phyloP scores from a whole-genome alignment of 2,888 invertebrate species.

The Schrankia costaestrigalis region DNA sequence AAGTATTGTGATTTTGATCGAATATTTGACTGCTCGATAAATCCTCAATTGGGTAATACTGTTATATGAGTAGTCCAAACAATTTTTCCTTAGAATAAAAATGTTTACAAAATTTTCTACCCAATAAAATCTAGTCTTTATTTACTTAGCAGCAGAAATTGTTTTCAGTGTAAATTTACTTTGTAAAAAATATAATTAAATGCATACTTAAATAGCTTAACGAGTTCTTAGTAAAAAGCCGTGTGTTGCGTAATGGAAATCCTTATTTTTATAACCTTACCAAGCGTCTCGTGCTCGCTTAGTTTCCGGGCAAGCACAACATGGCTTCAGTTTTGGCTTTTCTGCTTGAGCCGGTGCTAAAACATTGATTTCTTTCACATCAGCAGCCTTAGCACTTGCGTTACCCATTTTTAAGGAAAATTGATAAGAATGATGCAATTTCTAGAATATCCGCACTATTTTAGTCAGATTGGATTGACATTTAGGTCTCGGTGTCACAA shows the following conservation, averaged over 20 bases:
- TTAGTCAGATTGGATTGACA: too few species aligned
- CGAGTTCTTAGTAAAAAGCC: conserved; percentile 9
- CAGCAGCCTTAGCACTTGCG: conserved; percentile 68
- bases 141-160: too few species aligned
- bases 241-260: conserved; percentile 78
- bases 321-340: conserved; percentile 93
- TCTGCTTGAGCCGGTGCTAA: conserved; percentile 62
- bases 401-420: conserved; percentile 54
- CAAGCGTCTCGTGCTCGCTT: conserved; percentile 94
- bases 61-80: background rate
- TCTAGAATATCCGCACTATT: conserved; percentile 9
- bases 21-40: too few species aligned
- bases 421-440: conserved; percentile 8
- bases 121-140: too few species aligned
- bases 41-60: background rate
- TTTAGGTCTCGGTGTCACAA: too few species aligned
- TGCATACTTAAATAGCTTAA: too few species aligned
- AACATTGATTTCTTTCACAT: conserved; percentile 52
- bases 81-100: too few species aligned
- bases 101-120: too few species aligned
- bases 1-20: too few species aligned
- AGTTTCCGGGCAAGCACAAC: conserved; percentile 98
- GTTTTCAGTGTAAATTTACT: too few species aligned
- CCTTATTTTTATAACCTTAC: conserved; percentile 78
- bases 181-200: too few species aligned